Evolutionary conservation across 2,113 vertebrate species (phyloP).

Genomic region (Ochotona princeps): DNA sequence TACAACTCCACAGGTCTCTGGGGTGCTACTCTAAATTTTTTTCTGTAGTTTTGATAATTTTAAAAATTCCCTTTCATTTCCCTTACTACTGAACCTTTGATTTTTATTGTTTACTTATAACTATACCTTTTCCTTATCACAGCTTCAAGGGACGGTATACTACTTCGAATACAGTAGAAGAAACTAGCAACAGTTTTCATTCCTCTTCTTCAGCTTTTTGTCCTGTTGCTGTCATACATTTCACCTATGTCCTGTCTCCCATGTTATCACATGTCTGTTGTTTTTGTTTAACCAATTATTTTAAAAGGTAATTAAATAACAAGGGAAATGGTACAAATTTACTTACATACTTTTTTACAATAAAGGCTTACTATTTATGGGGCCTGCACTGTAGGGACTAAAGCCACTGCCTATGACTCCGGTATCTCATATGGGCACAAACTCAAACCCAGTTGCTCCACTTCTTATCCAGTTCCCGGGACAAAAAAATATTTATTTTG

Average conservation of each 20-base stretch:
- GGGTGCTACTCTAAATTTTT: neutral
- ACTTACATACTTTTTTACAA: no score
- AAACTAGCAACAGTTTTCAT: neutral
- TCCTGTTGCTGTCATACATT: neutral
- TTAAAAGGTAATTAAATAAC: neutral
- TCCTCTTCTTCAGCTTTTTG: neutral
- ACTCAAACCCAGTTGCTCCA: no score
- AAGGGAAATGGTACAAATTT: neutral
- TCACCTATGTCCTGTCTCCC: neutral
- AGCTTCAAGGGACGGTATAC: neutral
- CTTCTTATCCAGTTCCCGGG: no score
- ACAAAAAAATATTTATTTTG: no score
- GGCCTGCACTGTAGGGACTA: no score
- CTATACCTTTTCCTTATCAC: neutral
- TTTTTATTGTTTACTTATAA: neutral
- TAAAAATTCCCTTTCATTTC: neutral
- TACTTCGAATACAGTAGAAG: neutral
- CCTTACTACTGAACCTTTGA: neutral
- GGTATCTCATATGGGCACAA: no score
- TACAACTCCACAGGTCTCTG: neutral
- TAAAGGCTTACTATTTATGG: no score
- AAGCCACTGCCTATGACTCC: no score
- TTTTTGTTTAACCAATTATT: constrained; percentile 11
- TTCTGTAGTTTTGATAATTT: constrained; percentile 12
- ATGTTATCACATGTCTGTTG: neutral